These are phyloP conservation scores for Drosophila lacertosa DNA, from an alignment of 1,140 invertebrate genomes.

Conservation along the genomic window DNA sequence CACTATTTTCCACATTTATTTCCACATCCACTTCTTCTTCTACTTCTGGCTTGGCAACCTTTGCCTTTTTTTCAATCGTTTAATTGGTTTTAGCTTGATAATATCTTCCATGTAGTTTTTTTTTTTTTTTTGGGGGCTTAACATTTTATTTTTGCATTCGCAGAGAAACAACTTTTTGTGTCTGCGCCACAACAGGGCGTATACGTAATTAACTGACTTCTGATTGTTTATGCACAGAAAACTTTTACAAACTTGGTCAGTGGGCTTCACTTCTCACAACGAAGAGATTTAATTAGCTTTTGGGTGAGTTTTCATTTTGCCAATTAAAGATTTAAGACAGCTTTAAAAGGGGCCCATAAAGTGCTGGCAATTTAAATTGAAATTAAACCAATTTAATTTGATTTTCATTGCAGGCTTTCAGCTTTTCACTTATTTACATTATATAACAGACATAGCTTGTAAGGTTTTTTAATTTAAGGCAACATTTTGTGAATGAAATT, in stretches of 20 bases:
- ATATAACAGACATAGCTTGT: too few relatives aligned
- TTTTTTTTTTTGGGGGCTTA: not conserved
- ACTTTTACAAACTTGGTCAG: not conserved
- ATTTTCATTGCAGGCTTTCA: too few relatives aligned
- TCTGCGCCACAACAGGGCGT: conserved; percentile 27
- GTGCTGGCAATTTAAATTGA: too few relatives aligned
- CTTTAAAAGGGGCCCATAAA: too few relatives aligned
- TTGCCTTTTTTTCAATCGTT: not conserved
- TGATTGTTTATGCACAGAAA: not conserved
- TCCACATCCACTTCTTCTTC: not conserved
- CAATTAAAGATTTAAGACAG: conserved; percentile 4
- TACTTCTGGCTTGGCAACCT: not conserved
- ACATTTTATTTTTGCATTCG: conserved; percentile 7
- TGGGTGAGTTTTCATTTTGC: not conserved
- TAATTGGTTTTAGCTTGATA: conserved; percentile 34
- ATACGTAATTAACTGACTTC: conserved; percentile 21
- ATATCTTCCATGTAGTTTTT: conserved; percentile 4
- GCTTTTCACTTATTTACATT: not conserved
- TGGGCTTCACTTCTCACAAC: not conserved
- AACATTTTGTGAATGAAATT: too few relatives aligned
- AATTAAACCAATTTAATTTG: too few relatives aligned
- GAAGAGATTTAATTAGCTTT: not conserved
- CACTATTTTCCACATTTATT: not conserved
- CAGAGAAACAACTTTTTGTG: not conserved
- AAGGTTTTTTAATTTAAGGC: too few relatives aligned